A percentile compares a stretch with the other conserved stretches of the same genome.
Evolutionary conservation across 2,797 vertebrate species (phyloP).

Genomic region (Cirrhinus mrigala): DNA sequence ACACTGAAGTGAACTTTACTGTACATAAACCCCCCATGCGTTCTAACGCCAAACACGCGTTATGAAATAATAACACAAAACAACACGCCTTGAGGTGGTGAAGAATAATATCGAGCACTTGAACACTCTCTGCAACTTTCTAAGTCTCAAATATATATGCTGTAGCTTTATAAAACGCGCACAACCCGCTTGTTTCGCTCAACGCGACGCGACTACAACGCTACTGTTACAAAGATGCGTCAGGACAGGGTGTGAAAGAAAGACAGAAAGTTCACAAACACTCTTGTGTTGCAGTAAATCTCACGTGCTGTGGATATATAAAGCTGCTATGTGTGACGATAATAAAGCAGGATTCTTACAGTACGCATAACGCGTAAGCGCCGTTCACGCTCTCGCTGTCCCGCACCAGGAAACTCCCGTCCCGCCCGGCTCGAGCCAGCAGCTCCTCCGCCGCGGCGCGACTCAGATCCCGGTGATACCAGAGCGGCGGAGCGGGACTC

Average conservation of each 20-base stretch:
- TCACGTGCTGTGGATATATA: too few species aligned
- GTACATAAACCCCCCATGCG: not conserved
- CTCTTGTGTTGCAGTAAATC: not conserved
- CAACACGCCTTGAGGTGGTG: not conserved
- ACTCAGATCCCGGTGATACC: constrained; percentile 96
- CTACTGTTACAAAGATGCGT: constrained; percentile 3
- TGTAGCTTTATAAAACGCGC: not conserved
- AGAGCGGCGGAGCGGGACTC: constrained; percentile 81
- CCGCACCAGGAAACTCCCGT: constrained; percentile 96
- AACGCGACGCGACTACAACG: not conserved
- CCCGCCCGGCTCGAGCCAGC: constrained; percentile 89
- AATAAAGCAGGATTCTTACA: constrained; percentile 79
- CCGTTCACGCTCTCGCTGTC: constrained; percentile 95
- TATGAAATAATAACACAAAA: not conserved
- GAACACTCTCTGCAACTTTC: too few species aligned
- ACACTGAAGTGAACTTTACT: not conserved
- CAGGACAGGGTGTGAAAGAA: not conserved
- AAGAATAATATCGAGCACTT: not conserved
- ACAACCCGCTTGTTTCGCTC: not conserved
- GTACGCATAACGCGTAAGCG: constrained; percentile 91
- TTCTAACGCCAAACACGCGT: too few species aligned
- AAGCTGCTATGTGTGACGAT: constrained; percentile 48
- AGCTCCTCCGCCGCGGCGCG: constrained; percentile 94
- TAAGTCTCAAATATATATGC: too few species aligned
- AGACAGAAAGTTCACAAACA: not conserved